Conservation (phyloP, 2,113 vertebrate genomes). For the Menura novaehollandiae region DNA sequence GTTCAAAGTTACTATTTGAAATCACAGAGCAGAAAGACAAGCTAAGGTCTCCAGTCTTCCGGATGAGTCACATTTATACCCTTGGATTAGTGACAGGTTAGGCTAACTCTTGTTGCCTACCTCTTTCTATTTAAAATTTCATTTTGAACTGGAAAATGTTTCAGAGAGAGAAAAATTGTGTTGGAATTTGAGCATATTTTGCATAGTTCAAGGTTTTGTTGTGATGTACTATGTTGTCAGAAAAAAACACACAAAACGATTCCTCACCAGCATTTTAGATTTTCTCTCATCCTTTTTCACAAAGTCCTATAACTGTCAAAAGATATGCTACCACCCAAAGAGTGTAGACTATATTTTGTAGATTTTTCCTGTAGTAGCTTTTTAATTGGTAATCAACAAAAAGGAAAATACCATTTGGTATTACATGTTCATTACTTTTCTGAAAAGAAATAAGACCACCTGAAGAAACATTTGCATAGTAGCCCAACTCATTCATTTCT, state of each 20-base stretch:
- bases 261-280: not conserved
- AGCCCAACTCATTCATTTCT: not conserved
- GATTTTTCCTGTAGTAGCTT: not conserved
- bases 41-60: not conserved
- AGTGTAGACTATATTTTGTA: not conserved
- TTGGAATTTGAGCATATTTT: not conserved
- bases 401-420: not conserved
- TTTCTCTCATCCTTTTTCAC: not conserved
- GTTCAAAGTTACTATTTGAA: not conserved
- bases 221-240: fast-evolving
- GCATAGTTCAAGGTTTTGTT: not conserved
- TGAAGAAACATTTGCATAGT: not conserved
- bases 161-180: not conserved
- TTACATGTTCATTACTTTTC: not conserved
- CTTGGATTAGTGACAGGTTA: fast-evolving
- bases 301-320: not conserved
- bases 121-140: not conserved
- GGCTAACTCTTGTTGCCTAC: not conserved
- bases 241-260: not conserved
- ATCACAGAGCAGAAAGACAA: not conserved
- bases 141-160: not conserved
- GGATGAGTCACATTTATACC: not conserved
- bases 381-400: not conserved
- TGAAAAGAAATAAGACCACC: not conserved
- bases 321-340: fast-evolving